Conservation (phyloP, 92 coral and sea anemone species). For the Chrysogorgia sp. region DNA sequence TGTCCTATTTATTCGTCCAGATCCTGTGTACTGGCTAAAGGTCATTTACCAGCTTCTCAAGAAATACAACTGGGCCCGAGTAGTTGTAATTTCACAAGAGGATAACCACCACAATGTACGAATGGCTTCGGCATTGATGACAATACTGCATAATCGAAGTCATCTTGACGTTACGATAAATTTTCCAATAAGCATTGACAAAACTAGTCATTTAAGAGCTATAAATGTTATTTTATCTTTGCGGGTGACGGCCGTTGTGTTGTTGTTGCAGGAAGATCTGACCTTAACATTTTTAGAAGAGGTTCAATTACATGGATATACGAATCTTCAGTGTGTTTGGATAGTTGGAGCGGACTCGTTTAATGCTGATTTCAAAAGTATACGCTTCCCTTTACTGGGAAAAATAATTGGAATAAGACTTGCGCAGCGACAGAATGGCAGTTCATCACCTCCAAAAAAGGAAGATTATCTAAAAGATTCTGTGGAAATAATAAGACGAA, state of each 20-base stretch:
- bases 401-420: constrained; percentile 21
- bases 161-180: neutral
- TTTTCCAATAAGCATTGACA: neutral
- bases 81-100: constrained; percentile 9
- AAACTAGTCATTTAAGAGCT: neutral
- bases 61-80: constrained; percentile 18
- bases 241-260: constrained; percentile 8
- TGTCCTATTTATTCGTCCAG: constrained; percentile 1
- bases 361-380: neutral
- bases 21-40: neutral
- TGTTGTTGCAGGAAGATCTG: constrained; percentile 1
- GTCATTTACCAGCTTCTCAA: constrained; percentile 1
- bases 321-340: constrained; percentile 21
- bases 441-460: neutral
- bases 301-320: constrained; percentile 3
- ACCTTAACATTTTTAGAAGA: constrained; percentile 1
- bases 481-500: neutral
- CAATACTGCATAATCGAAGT: neutral
- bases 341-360: neutral
- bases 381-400: neutral
- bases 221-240: neutral
- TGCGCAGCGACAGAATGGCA: neutral
- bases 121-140: neutral
- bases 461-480: constrained; percentile 15
- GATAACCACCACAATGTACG: neutral